Percentiles rank a stretch among this genome's conserved stretches.
phyloP scores from a whole-genome alignment of 2,797 vertebrate genomes.

The Vireo griseus region DNA sequence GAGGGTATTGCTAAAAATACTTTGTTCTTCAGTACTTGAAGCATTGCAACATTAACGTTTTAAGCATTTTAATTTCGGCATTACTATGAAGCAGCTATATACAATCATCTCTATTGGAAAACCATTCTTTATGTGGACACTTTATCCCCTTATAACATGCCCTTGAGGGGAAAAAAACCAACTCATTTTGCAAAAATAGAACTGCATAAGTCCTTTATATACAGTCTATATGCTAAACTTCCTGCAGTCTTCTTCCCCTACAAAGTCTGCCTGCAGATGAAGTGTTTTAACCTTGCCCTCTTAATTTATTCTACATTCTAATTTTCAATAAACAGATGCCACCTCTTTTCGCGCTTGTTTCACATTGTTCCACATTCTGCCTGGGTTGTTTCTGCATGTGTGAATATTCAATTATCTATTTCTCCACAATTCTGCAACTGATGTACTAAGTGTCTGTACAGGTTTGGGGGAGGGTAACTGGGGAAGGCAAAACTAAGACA shows the following conservation, averaged over 20 bases:
- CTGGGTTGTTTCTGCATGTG: slow-evolving; percentile 54
- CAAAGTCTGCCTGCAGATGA: slow-evolving; percentile 35
- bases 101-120: neutral
- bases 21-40: neutral
- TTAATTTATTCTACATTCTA: slow-evolving; percentile 60
- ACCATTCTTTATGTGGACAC: neutral
- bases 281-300: slow-evolving; percentile 57
- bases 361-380: slow-evolving; percentile 58
- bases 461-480: neutral
- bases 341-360: slow-evolving; percentile 49
- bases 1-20: neutral
- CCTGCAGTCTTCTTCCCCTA: neutral
- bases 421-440: slow-evolving; percentile 15
- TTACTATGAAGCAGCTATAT: neutral
- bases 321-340: slow-evolving; percentile 66
- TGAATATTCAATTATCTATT: slow-evolving; percentile 55
- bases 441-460: slow-evolving; percentile 16
- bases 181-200: neutral
- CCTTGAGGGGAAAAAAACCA: neutral
- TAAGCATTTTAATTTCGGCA: neutral
- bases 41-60: neutral
- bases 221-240: neutral
- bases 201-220: neutral
- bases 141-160: neutral
- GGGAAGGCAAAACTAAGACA: neutral